phyloP scores from a whole-genome alignment of 2,113 vertebrate species.

The Tonatia bakeri region DNA sequence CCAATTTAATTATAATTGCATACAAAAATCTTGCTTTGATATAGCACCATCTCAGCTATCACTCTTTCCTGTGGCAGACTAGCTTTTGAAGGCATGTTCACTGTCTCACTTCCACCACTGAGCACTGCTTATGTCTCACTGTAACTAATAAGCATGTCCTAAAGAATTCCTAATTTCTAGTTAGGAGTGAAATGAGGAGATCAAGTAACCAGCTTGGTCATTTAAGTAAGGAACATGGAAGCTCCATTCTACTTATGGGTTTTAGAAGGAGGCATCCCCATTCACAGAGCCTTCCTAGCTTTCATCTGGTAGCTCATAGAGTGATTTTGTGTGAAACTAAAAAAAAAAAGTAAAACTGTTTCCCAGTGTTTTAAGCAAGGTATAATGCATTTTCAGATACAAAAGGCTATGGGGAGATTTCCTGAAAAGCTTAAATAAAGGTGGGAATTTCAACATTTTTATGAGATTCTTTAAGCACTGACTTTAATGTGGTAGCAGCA shows the following conservation, averaged over 20 bases:
- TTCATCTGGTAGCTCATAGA: slow-evolving; percentile 23
- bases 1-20: neutral
- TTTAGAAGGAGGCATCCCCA: neutral
- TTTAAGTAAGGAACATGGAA: neutral
- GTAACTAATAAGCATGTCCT: neutral
- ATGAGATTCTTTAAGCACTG: slow-evolving; percentile 55
- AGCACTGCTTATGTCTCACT: neutral
- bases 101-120: neutral
- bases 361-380: slow-evolving; percentile 53
- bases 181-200: slow-evolving; percentile 23
- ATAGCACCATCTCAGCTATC: neutral
- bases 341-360: slow-evolving; percentile 61
- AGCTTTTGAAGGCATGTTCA: neutral
- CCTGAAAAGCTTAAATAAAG: slow-evolving; percentile 56
- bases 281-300: slow-evolving; percentile 37
- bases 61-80: neutral
- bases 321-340: slow-evolving; percentile 45
- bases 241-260: neutral
- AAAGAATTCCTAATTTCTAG: neutral
- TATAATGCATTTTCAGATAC: slow-evolving; percentile 58
- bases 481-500: slow-evolving; percentile 39
- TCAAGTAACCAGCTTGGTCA: neutral
- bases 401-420: slow-evolving; percentile 55
- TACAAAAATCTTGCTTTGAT: neutral
- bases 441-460: slow-evolving; percentile 55